A percentile compares a stretch with the other conserved stretches of the same genome.
These are phyloP conservation scores for Caenorhabditis virilis DNA, from an alignment of 2,888 invertebrate species.

Conservation along the genomic window DNA sequence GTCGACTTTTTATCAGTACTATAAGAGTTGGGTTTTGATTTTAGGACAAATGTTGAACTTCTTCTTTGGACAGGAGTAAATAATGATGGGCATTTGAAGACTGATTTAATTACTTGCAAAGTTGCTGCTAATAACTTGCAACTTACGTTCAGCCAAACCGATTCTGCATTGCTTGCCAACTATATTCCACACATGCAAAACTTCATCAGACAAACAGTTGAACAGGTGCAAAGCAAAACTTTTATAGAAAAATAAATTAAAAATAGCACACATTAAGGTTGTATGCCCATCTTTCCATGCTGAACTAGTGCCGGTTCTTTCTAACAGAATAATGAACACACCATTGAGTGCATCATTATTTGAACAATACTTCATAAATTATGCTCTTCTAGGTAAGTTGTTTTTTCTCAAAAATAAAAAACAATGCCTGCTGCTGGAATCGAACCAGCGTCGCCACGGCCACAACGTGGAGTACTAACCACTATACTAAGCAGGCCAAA, in stretches of 20 bases:
- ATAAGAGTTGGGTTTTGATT: conserved; percentile 5
- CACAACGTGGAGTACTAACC: conserved; percentile 66
- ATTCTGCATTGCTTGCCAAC: conserved; percentile 57
- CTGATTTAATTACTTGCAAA: conserved; percentile 60
- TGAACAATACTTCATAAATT: conserved; percentile 68
- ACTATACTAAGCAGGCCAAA: conserved; percentile 59
- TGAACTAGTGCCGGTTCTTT: conserved; percentile 66
- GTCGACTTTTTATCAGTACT: neutral
- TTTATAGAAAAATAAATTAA: too few species aligned
- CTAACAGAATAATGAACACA: conserved; percentile 66
- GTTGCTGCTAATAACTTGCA: conserved; percentile 60
- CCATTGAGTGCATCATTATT: conserved; percentile 66
- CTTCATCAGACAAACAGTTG: conserved; percentile 59
- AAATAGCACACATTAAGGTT: conserved; percentile 36
- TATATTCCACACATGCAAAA: conserved; percentile 64
- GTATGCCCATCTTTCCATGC: conserved; percentile 67
- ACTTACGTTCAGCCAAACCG: conserved; percentile 56
- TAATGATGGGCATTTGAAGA: conserved; percentile 65
- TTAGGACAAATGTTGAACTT: conserved; percentile 60
- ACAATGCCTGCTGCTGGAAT: conserved; percentile 55
- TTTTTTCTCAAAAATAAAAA: conserved; percentile 14
- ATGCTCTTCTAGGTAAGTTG: conserved; percentile 57
- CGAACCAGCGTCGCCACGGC: conserved; percentile 64
- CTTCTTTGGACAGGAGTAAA: conserved; percentile 62
- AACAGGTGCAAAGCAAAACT: conserved; percentile 60